Evolutionary conservation across 2,113 vertebrate genomes (phyloP), one percentile per base, ranked within the genome.

Genomic region (Lampris megalopsis): DNA sequence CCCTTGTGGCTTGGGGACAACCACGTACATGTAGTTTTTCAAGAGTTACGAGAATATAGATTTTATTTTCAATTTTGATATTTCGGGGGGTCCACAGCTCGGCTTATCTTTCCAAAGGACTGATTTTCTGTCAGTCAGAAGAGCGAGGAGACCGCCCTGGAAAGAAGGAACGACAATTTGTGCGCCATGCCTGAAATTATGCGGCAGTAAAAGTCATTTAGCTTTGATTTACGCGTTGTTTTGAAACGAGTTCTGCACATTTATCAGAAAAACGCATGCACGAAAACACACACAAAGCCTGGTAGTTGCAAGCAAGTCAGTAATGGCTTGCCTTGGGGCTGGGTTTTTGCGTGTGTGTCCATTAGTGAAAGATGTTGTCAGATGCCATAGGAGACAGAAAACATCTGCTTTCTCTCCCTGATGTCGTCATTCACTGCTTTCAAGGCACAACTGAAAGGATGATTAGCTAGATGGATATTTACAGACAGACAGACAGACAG

Each of bases 381-480:
- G 24, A 24, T 24, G 24, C 24, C 24, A 24, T 24, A 24, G 10
- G 37, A 40, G 65, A 43, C 4, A 53, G 43, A 77, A 71, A 87
- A 72, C 83, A 81, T 83, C 73, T 82, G 83, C 50, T 71, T n/a
- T 48, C 60, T 45, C 54, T 85, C 84, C 48, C 9, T 58, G 48
- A 60, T 2, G 5, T 10, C 24, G 24, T 53, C 0, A 3, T 43
- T 42, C 45, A 53, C 37, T 63, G 50, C 50, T 53, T 36, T 71
- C 59, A 83, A 40, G 8, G 42, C 36, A 24, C 47, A 66, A 56
- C 45, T 50, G 63, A 45, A 38, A 43, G 11, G 56, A 70, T 45
- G 48, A 24, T 24, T 24, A 24, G 56, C 75, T 49, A 48, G 77
- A 54, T 56, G 48, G 57, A 58, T 36, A 54, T 47, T 42, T 57